A percentile compares a stretch with the other conserved stretches of the same genome.
Conservation (phyloP, 35 echinoderm and acorn worm genomes). For the Diadema setosum region DNA sequence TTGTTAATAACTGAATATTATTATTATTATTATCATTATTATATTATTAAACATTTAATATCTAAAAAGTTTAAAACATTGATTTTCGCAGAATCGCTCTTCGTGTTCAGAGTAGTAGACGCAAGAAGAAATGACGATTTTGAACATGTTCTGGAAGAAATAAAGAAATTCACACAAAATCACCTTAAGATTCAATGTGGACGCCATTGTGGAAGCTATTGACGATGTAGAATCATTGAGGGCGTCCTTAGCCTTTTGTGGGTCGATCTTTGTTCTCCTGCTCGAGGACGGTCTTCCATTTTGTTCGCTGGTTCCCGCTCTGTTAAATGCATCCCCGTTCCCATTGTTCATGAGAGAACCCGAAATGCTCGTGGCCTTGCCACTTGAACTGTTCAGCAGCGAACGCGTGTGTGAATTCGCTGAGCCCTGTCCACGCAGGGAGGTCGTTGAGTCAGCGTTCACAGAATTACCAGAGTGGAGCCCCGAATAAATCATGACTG, state of each 20-base stretch:
- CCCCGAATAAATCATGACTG: not conserved
- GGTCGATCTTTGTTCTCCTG: not conserved
- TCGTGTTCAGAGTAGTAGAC: too few species aligned
- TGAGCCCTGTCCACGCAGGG: not conserved
- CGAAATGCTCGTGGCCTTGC: not conserved
- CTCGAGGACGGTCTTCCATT: not conserved
- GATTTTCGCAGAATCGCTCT: too few species aligned
- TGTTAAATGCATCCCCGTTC: not conserved
- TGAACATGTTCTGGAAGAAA: not conserved
- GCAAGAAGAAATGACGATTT: not conserved
- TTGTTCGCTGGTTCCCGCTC: not conserved
- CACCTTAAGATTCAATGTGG: constrained; percentile 3
- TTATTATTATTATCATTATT: too few species aligned
- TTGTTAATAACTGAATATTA: too few species aligned
- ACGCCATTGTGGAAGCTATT: constrained; percentile 4
- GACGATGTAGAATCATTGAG: constrained; percentile 14
- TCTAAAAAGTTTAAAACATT: too few species aligned
- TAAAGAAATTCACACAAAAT: not conserved
- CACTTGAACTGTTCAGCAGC: not conserved
- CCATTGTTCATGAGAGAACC: not conserved
- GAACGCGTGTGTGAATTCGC: not conserved
- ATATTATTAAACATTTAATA: too few species aligned
- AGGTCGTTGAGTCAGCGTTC: not conserved
- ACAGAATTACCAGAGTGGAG: not conserved
- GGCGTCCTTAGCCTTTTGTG: constrained; percentile 1